These are phyloP conservation scores for Drosophila carrolli DNA, from an alignment of 1,140 invertebrate species.

Conservation along the genomic window DNA sequence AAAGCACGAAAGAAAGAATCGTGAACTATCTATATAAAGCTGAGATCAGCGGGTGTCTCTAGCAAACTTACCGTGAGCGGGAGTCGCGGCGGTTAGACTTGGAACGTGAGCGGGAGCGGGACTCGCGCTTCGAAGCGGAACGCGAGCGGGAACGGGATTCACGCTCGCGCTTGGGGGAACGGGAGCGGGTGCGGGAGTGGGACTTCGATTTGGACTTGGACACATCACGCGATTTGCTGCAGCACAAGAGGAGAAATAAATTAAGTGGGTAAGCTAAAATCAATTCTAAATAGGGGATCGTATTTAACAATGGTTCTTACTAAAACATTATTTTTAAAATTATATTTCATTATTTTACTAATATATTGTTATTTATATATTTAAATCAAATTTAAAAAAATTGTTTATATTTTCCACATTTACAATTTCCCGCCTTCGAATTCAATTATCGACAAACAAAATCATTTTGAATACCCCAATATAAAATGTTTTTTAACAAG, in stretches of 20 bases:
- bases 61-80: constrained; percentile 81
- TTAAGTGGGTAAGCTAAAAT: not conserved
- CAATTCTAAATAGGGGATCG: not conserved
- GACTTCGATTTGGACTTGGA: constrained; percentile 86
- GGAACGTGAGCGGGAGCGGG: constrained; percentile 82
- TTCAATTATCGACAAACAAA: no score
- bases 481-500: no score
- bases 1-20: constrained; percentile 63
- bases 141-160: constrained; percentile 83
- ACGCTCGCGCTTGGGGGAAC: constrained; percentile 80
- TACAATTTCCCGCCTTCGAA: no score
- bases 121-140: constrained; percentile 83
- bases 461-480: no score
- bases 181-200: constrained; percentile 85
- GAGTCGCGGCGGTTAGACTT: constrained; percentile 84
- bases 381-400: no score
- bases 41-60: not conserved
- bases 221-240: constrained; percentile 82
- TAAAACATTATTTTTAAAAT: no score
- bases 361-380: no score
- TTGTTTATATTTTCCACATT: no score
- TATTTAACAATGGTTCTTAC: not conserved
- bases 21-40: constrained; percentile 30
- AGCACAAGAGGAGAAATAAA: constrained; percentile 15
- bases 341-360: no score